These are phyloP conservation scores for Remorina albescens DNA, from an alignment of 2,797 vertebrate genomes.

Conservation along the genomic window DNA sequence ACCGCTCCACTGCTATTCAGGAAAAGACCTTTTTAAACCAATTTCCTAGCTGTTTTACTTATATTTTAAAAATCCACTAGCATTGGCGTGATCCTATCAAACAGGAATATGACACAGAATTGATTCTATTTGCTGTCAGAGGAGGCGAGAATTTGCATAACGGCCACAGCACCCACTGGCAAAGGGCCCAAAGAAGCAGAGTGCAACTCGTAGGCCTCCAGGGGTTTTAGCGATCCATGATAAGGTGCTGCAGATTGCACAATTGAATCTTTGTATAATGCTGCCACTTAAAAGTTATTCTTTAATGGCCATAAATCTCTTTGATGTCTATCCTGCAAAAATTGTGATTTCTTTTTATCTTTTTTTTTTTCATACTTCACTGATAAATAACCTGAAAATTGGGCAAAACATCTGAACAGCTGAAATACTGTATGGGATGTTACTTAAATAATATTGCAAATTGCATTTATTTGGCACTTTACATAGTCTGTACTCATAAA, in stretches of 20 bases:
- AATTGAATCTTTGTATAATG: slow-evolving; percentile 42
- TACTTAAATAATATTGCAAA: neutral
- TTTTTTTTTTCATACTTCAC: neutral
- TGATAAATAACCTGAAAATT: neutral
- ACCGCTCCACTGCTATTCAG: neutral
- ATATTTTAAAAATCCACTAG: slow-evolving; percentile 16
- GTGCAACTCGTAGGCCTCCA: slow-evolving; percentile 43
- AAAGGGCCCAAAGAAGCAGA: slow-evolving; percentile 61
- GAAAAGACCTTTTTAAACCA: neutral
- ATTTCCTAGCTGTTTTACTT: slow-evolving; percentile 28
- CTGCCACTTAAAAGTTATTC: slow-evolving; percentile 41
- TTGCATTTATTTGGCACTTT: neutral
- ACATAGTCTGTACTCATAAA: too few relatives aligned
- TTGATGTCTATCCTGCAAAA: slow-evolving; percentile 31
- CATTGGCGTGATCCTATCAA: slow-evolving; percentile 24
- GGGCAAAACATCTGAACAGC: neutral
- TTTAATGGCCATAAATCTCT: slow-evolving; percentile 21
- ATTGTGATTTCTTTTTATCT: too few relatives aligned
- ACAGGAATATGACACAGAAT: slow-evolving; percentile 5
- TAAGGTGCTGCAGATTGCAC: slow-evolving; percentile 50
- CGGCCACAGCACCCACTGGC: slow-evolving; percentile 66
- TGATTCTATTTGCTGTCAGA: slow-evolving; percentile 63
- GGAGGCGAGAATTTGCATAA: slow-evolving; percentile 82
- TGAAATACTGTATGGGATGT: neutral
- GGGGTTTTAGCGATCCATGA: slow-evolving; percentile 35